phyloP scores from a whole-genome alignment of 2,888 invertebrate genomes.

The Tetragonula carbonaria region DNA sequence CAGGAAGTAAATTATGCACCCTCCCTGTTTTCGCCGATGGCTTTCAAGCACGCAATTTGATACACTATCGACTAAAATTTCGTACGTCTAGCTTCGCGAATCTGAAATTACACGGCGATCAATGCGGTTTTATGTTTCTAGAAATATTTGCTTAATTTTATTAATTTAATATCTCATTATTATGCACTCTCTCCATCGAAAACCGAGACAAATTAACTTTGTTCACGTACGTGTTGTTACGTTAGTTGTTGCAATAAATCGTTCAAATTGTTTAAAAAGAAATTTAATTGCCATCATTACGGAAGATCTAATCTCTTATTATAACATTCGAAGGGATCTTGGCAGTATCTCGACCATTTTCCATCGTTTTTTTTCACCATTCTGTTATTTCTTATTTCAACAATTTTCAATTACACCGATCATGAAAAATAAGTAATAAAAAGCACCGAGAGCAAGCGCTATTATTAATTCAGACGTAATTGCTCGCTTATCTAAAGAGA shows the following conservation, averaged over 20 bases:
- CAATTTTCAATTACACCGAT: not conserved
- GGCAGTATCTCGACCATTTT: not conserved
- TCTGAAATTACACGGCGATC: constrained; percentile 26
- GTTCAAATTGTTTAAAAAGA: too few species aligned
- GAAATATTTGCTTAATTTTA: not conserved
- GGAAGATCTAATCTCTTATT: not conserved
- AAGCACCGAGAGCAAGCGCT: not conserved
- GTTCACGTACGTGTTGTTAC: not conserved
- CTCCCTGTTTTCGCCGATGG: not conserved
- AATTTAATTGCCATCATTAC: not conserved
- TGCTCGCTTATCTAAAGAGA: not conserved
- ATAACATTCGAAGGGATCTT: not conserved
- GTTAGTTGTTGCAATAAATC: too few species aligned
- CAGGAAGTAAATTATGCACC: not conserved
- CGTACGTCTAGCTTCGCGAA: constrained; percentile 12
- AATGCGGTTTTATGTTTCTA: not conserved
- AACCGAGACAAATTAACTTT: not conserved
- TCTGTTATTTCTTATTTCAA: not conserved
- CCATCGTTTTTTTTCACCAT: too few species aligned
- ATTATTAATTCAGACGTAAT: constrained; percentile 2
- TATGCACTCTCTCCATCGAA: not conserved
- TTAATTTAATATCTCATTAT: not conserved
- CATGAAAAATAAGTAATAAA: not conserved
- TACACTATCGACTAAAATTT: constrained; percentile 18
- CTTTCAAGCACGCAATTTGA: constrained; percentile 23